Evolutionary conservation across 2,797 vertebrate genomes (phyloP).

Genomic region (Sebastes steindachneri): DNA sequence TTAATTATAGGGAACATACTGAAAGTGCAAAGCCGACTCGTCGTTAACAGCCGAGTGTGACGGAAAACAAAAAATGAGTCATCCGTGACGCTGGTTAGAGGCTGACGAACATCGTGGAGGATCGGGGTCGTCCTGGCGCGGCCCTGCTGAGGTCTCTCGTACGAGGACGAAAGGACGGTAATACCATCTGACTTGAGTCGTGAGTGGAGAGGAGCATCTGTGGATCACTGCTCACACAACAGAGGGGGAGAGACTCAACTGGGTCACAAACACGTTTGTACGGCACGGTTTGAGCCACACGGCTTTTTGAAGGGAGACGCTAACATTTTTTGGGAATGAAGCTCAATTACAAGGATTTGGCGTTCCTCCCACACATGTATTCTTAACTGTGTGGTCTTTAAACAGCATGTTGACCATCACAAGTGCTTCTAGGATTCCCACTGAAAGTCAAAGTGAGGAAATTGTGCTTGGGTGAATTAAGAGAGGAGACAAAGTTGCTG

Average conservation of each 20-base stretch:
- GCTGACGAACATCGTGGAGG: constrained; percentile 56
- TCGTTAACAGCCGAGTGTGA: constrained; percentile 36
- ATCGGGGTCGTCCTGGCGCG: constrained; percentile 41
- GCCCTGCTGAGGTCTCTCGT: constrained; percentile 40
- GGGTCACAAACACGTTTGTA: constrained; percentile 59
- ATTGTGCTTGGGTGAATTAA: not conserved
- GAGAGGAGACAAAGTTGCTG: constrained; percentile 59
- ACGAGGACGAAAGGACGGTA: constrained; percentile 52
- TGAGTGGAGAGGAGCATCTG: constrained; percentile 73
- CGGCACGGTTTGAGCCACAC: constrained; percentile 4
- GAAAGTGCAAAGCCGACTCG: constrained; percentile 30
- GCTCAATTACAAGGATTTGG: not conserved
- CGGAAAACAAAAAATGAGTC: constrained; percentile 59
- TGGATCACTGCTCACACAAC: constrained; percentile 64
- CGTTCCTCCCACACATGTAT: not conserved
- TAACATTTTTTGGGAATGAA: not conserved
- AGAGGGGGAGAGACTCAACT: constrained; percentile 65
- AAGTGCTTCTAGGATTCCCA: not conserved
- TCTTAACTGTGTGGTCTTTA: not conserved
- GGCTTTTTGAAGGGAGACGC: not conserved
- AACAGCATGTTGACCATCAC: not conserved
- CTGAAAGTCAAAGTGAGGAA: not conserved
- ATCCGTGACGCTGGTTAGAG: constrained; percentile 44
- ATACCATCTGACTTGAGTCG: constrained; percentile 69
- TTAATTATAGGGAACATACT: not conserved